Evolutionary conservation across 2,113 vertebrate genomes (phyloP), one percentile per base, ranked within the genome.

Genomic region (Syngnathus typhle): DNA sequence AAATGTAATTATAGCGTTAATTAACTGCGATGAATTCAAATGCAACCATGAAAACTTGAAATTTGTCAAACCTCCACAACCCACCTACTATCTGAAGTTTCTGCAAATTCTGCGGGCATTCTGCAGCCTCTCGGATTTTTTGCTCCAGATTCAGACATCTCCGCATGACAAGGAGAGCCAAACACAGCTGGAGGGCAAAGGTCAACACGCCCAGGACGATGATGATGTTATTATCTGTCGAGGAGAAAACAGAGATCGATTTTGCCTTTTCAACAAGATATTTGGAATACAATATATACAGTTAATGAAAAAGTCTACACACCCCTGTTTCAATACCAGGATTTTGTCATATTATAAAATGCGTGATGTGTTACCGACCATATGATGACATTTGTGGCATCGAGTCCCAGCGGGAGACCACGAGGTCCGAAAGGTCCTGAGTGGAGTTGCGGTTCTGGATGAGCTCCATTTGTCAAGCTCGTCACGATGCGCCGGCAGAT

Each of bases 111-210:
- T 4, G 60, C 18, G 54, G 62, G 38, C 73, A 55, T 69, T 84
- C 78, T 38, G 78, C 70, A 55, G 65, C 71, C 36, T 70, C 32
- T 59, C 12, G 23, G 2, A 82, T 68, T 74, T 64, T 80, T 21
- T 47, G 77, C 70, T 89, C 84, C 0, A 82, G 47, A 41, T 60
- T 74, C 81, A 80, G 78, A 69, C 66, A 86, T 82, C 72, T 88
- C 77, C 80, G 73, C 75, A 86, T 37, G 81, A 81, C 72, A 75
- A 81, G 62, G 37, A 86, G 73, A 61, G 52, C 69, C 16, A 88
- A 79, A 67, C 75, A 80, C 83, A 90, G 86, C 87, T 90, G 89
- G 1, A 88, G 77, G 76, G 39, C 75, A 68, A 90, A 90, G 73
- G 83, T 87, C 79, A 89, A 27, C 62, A 77, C 67, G 2, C 68